Evolutionary conservation across 1,140 invertebrate genomes (phyloP), one percentile per base, ranked within the genome.

Genomic region (Pollicipes pollicipes): DNA sequence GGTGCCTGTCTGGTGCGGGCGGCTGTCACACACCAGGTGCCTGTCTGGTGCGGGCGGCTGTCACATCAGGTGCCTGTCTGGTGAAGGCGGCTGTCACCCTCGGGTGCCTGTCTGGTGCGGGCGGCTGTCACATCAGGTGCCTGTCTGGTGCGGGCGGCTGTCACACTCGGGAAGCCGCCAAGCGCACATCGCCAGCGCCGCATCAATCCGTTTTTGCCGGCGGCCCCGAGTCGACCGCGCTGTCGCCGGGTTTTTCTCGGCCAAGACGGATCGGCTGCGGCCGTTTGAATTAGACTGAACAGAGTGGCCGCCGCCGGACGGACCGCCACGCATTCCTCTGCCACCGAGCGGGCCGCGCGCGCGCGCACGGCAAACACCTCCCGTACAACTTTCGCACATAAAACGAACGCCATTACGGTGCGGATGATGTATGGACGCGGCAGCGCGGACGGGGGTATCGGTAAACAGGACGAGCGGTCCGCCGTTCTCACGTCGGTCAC

Each of bases 381-480:
- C 45, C 45, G 21, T 58, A 3, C 45, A 10, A 21, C 13, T 58
- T 58, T 58, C 45, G 45, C 45, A 58, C 45, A 58, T 58, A 58
- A 58, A 10, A 21, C 45, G 10, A n/a, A 2, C 45, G 45, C 17
- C 45, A 58, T 58, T 58, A 58, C 45, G 45, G 45, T 21, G 2
- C 45, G 45, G 45, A 58, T 58, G 45, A 58, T n/a, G n/a, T n/a
- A n/a, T n/a, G n/a, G n/a, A n/a, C n/a, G n/a, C 45, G 45, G 45
- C 45, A 6, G 32, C 45, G 45, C 13, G 13, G 45, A 58, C 45
- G 45, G 45, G n/a, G 10, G 10, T 17, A 21, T 58, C 45, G 45
- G 45, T 58, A 58, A 58, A 58, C 45, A 58, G 13, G 45, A 10
- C 45, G 24, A 21, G 13, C 45, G 45, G 13, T 21, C 13, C 13